Evolutionary conservation across 2,113 vertebrate genomes (phyloP), one percentile per base, ranked within the genome.

Genomic region (Rutilus rutilus): DNA sequence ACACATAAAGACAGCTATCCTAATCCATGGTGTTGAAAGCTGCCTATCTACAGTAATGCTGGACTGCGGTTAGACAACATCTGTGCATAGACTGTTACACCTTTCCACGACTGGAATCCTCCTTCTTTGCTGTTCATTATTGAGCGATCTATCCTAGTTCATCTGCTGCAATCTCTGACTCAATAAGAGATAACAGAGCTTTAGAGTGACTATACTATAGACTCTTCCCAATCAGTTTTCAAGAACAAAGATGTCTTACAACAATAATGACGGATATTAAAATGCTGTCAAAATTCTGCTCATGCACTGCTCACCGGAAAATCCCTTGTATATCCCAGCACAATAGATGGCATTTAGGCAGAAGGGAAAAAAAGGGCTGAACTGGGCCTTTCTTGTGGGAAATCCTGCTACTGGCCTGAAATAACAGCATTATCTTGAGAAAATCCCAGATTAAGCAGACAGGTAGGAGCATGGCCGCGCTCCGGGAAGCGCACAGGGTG

Each of bases 391-490:
- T 87, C 85, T 95, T 94, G 90, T 92, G 95, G 94, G 94, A 96
- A 79, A 96, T 96, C 94, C 93, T 93, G 91, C 94, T 93, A 93
- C 94, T 93, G 25, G 75, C 95, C 94, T 94, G 94, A 96, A 97
- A 97, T 96, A 96, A 96, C 93, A 93, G 93, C 90, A 90, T 96
- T 96, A 96, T 96, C 95, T 94, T 91, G 93, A 97, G 95, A 97
- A 96, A 96, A 96, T 96, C 95, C 95, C 94, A 95, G 95, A 94
- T 96, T 96, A 96, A 94, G 93, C 93, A 93, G 96, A 96, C 96
- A 96, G 96, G 96, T 96, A 96, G 94, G 91, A 95, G 92, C 88
- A 50, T 93, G 94, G 96, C 92, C 91, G 87, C 88, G 91, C 94
- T 92, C 93, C 94, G 92, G 93, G 95, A 96, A 95, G 93, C 94